phyloP scores from a whole-genome alignment of 1,140 invertebrate genomes.

The Drosophila virilis region DNA sequence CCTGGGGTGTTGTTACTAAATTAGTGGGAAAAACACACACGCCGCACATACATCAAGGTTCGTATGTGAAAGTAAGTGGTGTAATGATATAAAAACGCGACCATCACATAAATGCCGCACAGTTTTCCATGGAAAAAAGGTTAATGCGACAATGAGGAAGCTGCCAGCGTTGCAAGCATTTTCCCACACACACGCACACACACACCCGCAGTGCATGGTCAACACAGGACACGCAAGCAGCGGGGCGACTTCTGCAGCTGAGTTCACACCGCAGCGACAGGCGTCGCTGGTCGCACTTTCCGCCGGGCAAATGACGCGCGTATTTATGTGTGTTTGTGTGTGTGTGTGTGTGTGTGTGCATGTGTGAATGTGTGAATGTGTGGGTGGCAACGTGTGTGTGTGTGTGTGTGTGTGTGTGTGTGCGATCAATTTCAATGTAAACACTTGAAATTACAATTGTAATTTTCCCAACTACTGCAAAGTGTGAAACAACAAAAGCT shows the following conservation, averaged over 20 bases:
- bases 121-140: constrained; percentile 66
- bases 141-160: constrained; percentile 48
- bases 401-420: constrained; percentile 13
- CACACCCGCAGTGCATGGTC: constrained; percentile 5
- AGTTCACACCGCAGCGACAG: constrained; percentile 42
- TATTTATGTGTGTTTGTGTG: neutral
- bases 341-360: constrained; percentile 11
- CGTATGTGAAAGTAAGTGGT: constrained; percentile 36
- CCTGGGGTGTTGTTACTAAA: constrained; percentile 77
- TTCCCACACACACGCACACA: constrained; percentile 22
- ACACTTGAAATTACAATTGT: constrained; percentile 71
- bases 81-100: constrained; percentile 76
- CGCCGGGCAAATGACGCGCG: constrained; percentile 16
- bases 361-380: neutral
- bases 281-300: constrained; percentile 15
- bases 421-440: constrained; percentile 67
- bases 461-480: constrained; percentile 69
- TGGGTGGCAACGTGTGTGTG: constrained; percentile 4
- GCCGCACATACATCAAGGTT: constrained; percentile 24
- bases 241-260: constrained; percentile 31
- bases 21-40: constrained; percentile 71
- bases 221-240: constrained; percentile 12
- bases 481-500: constrained; percentile 58
- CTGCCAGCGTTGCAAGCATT: constrained; percentile 26
- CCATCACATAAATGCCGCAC: constrained; percentile 56